Percentiles rank a stretch among this genome's conserved stretches.
phyloP scores from a whole-genome alignment of 2,888 invertebrate species.

The Ophioninae sp. region DNA sequence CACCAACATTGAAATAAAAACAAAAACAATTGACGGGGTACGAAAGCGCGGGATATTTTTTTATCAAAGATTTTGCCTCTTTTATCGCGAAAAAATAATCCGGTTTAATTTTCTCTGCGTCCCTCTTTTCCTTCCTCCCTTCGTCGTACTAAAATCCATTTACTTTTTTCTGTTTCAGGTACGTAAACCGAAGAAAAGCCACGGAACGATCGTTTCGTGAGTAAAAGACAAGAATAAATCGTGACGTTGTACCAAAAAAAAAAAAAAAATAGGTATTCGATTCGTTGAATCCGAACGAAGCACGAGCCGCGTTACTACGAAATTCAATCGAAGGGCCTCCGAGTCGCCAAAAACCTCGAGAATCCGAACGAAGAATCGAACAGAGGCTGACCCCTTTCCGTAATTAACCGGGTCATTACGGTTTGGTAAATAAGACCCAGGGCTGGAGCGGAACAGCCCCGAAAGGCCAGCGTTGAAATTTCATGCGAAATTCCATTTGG shows the following conservation, averaged over 20 bases:
- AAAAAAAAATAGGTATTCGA: too few species aligned
- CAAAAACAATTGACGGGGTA: too few species aligned
- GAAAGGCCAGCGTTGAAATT: constrained; percentile 38
- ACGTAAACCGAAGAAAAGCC: neutral
- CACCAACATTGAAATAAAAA: too few species aligned
- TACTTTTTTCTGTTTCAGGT: constrained; percentile 16
- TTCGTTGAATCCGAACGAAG: neutral
- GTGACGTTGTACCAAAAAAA: too few species aligned
- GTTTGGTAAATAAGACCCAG: constrained; percentile 49
- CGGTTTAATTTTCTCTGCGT: too few species aligned
- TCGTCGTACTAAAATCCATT: neutral
- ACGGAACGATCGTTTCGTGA: neutral
- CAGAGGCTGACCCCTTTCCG: constrained; percentile 54
- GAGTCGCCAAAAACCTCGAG: constrained; percentile 10
- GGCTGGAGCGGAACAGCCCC: neutral
- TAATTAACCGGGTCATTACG: constrained; percentile 55
- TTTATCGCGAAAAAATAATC: too few species aligned
- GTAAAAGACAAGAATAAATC: neutral
- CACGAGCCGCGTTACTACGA: constrained; percentile 7
- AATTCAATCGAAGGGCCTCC: constrained; percentile 3
- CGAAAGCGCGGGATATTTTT: too few species aligned
- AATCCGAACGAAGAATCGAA: constrained; percentile 48
- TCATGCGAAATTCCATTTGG: constrained; percentile 51
- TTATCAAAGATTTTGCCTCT: too few species aligned
- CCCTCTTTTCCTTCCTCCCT: neutral